phyloP scores from a whole-genome alignment of 1,140 invertebrate species.

The Macrotrachela quadricornifera region DNA sequence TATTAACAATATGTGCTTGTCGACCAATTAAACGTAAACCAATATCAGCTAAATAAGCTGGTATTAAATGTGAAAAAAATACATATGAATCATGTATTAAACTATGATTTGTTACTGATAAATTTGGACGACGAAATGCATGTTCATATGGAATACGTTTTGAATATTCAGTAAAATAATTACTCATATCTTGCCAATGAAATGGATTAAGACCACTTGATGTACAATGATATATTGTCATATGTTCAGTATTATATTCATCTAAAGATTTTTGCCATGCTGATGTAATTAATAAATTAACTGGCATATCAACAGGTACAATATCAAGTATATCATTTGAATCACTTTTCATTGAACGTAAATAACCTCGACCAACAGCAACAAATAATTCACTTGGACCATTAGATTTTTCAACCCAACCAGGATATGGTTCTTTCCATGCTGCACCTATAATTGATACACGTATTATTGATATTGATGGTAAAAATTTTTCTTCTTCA shows the following conservation, averaged over 20 bases:
- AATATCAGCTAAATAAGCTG: conserved; percentile 25
- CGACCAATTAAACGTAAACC: conserved; percentile 21
- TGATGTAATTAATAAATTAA: conserved; percentile 26
- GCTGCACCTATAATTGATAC: conserved; percentile 79
- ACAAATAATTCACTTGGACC: conserved; percentile 85
- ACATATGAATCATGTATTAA: conserved; percentile 27
- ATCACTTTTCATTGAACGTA: conserved; percentile 25
- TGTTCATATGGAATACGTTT: conserved; percentile 23
- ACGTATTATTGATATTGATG: conserved; percentile 58
- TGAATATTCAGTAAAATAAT: conserved; percentile 21
- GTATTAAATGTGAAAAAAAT: conserved; percentile 27
- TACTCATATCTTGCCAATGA: conserved; percentile 46
- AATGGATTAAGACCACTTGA: conserved; percentile 68
- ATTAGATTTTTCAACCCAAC: conserved; percentile 90
- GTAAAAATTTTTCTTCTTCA: conserved; percentile 41
- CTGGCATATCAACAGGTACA: conserved; percentile 27
- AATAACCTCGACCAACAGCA: conserved; percentile 38
- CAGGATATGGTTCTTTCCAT: conserved; percentile 71
- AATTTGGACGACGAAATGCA: conserved; percentile 6
- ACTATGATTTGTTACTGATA: conserved; percentile 14
- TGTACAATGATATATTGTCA: conserved; percentile 57
- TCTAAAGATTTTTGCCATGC: conserved; percentile 22
- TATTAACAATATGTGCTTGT: conserved; percentile 17
- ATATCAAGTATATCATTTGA: conserved; percentile 23
- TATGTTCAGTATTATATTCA: neutral